Evolutionary conservation across 2,113 vertebrate genomes (phyloP).

Genomic region (Cygnus atratus): DNA sequence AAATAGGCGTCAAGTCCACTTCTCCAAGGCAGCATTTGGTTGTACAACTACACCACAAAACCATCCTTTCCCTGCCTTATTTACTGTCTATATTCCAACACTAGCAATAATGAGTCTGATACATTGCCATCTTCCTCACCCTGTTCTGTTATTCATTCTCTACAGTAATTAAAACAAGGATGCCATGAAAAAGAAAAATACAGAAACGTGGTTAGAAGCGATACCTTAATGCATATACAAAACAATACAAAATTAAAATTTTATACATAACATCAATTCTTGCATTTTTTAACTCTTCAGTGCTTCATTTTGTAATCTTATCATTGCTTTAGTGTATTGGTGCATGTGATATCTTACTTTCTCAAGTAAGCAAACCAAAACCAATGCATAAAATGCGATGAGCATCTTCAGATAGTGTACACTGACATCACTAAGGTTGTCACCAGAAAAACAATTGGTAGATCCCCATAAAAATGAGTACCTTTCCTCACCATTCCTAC

Average conservation of each 20-base stretch:
- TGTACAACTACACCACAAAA: background rate
- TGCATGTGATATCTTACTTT: background rate
- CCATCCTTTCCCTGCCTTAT: background rate
- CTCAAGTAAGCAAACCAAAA: background rate
- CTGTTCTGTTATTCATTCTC: constrained; percentile 23
- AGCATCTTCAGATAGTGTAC: background rate
- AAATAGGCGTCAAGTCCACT: background rate
- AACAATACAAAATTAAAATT: constrained; percentile 47
- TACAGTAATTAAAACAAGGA: constrained; percentile 47
- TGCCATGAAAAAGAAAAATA: constrained; percentile 39
- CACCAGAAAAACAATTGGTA: background rate
- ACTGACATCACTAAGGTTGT: background rate
- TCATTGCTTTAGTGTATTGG: background rate
- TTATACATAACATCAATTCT: constrained; percentile 38
- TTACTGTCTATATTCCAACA: constrained; percentile 19
- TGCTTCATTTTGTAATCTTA: constrained; percentile 4
- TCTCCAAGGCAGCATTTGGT: background rate
- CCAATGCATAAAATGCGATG: background rate
- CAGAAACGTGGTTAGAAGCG: constrained; percentile 19
- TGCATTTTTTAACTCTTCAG: background rate
- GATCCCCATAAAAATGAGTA: background rate
- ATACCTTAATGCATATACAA: constrained; percentile 20
- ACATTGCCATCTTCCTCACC: constrained; percentile 19
- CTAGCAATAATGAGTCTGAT: constrained; percentile 25
- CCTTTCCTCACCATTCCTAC: background rate